Evolutionary conservation across 37 sponge, comb jelly and placozoan genomes (phyloP).

Genomic region (Amphimedon queenslandica): DNA sequence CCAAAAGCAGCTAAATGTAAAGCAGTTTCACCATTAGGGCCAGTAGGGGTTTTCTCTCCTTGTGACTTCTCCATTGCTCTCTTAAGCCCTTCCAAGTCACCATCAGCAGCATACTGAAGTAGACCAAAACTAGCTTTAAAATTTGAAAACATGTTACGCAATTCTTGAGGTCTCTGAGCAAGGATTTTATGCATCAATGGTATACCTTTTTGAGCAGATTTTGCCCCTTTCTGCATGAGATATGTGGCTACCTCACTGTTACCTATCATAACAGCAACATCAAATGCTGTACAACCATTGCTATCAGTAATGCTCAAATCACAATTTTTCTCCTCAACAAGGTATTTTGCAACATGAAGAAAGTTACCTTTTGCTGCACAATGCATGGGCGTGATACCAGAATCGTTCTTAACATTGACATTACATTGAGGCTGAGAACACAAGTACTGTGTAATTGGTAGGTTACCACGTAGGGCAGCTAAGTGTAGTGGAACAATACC

Average conservation of each 20-base stretch:
- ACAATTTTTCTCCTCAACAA: conserved; percentile 11
- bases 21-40: conserved; percentile 31
- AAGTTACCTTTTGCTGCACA: conserved; percentile 19
- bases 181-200: neutral
- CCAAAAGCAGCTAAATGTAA: conserved; percentile 28
- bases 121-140: neutral
- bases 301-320: conserved; percentile 11
- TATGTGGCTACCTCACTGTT: neutral
- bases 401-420: conserved; percentile 9
- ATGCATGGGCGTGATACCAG: conserved; percentile 13
- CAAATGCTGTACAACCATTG: conserved; percentile 8
- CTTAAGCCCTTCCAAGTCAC: conserved; percentile 29
- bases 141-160: neutral
- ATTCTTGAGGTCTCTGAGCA: neutral
- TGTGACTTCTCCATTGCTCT: neutral
- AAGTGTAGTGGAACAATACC: conserved; percentile 23
- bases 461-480: conserved; percentile 1
- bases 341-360: neutral
- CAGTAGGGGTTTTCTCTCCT: neutral
- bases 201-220: neutral
- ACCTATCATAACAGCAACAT: neutral
- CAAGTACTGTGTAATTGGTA: conserved; percentile 19
- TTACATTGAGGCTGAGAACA: conserved; percentile 13
- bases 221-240: neutral
- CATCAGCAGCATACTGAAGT: conserved; percentile 6